phyloP scores from a whole-genome alignment of 2,797 vertebrate genomes.

The Dendrocincla fuliginosa region DNA sequence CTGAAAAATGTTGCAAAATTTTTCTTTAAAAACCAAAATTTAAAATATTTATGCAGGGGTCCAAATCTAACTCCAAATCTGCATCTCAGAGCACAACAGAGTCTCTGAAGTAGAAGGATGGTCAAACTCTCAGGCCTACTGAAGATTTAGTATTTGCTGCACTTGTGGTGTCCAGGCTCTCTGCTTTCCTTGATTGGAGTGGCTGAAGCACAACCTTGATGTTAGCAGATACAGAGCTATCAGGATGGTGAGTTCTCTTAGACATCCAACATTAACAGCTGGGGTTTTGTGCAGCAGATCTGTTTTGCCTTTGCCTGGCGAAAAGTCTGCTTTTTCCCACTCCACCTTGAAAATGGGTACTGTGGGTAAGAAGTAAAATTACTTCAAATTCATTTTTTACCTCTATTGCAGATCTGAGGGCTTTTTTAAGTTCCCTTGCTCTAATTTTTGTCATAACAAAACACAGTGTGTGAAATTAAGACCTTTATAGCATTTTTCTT shows the following conservation, averaged over 20 bases:
- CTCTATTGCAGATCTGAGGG: neutral
- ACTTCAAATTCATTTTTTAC: neutral
- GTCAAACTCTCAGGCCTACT: neutral
- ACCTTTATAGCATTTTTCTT: neutral
- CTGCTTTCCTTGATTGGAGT: neutral
- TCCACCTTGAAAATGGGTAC: neutral
- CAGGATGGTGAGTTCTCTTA: neutral
- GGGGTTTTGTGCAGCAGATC: rapidly evolving
- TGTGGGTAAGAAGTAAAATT: neutral
- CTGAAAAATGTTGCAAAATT: neutral
- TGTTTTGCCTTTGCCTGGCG: neutral
- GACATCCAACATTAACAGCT: neutral
- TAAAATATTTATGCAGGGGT: neutral
- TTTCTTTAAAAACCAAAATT: neutral
- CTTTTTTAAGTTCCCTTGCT: neutral
- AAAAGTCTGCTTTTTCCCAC: neutral
- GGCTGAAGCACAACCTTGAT: neutral
- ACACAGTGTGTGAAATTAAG: neutral
- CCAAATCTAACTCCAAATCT: neutral
- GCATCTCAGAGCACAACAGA: neutral
- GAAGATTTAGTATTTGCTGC: neutral
- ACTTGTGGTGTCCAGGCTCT: neutral
- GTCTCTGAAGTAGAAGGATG: neutral
- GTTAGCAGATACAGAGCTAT: neutral
- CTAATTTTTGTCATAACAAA: neutral